phyloP scores from a whole-genome alignment of 2,113 vertebrate species.

The Cariama cristata region DNA sequence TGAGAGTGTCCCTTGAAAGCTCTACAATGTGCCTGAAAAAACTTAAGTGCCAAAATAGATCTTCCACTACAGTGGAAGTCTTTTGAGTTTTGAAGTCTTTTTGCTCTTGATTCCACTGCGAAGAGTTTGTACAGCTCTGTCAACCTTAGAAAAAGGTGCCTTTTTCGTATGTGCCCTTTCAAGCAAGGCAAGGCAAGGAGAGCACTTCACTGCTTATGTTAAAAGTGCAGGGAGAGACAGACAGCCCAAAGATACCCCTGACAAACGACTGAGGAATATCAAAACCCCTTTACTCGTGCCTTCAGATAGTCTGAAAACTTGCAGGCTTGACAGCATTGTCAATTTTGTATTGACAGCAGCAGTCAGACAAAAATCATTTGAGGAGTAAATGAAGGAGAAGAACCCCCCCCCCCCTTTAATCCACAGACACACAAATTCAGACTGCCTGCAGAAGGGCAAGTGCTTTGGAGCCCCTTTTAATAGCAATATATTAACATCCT shows the following conservation, averaged over 20 bases:
- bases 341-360: slow-evolving; percentile 62
- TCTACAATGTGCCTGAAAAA: not conserved
- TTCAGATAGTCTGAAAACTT: slow-evolving; percentile 43
- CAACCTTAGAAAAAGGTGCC: not conserved
- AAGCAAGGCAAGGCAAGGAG: not conserved
- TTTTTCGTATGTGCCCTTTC: not conserved
- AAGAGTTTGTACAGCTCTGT: slow-evolving; percentile 34
- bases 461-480: not conserved
- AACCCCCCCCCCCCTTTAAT: not conserved
- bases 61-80: not conserved
- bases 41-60: slow-evolving; percentile 1
- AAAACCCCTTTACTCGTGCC: not conserved
- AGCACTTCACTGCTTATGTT: not conserved
- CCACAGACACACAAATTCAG: slow-evolving; percentile 31
- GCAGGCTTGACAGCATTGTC: slow-evolving; percentile 42
- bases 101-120: not conserved
- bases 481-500: slow-evolving; percentile 14
- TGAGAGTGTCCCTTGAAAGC: not conserved
- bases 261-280: not conserved
- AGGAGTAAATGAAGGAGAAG: slow-evolving; percentile 43
- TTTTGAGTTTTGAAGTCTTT: not conserved
- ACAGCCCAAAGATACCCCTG: slow-evolving; percentile 1
- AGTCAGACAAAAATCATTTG: slow-evolving; percentile 45
- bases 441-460: not conserved
- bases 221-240: not conserved